Base-by-base conservation (phyloP, 2,113 vertebrate species). In the Elachura formosa region DNA sequence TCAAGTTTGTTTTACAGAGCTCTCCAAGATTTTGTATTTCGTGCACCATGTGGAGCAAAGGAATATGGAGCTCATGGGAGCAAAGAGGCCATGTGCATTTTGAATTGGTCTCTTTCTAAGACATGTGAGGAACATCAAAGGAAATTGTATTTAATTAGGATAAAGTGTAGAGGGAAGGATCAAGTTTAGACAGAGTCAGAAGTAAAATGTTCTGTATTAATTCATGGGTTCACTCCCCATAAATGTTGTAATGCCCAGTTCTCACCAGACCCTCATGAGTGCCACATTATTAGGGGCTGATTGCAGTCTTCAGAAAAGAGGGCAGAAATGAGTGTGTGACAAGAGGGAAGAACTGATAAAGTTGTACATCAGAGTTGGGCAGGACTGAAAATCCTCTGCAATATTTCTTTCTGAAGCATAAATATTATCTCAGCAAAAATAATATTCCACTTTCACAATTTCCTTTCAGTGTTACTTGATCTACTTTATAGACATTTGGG, bases 381-480 rank as follows among this genome's bases (percentile, higher is more conserved):
- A 73, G 71, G 33, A 41, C 83, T 84, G 61, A 77, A 96, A 93
- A 94, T 87, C 54, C 82, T 68, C 85, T 79, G 73, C 78, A 80
- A 25, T 84, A 92, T 94, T 97, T 98, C 95, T 97, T 97, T 97
- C 88, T 45, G 25, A 85, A 78, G 45, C 66, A 96, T 83, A 96
- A 96, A 96, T 77, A 88, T 92, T 95, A 94, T 95, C 96, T 96
- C 49, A 40, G 95, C 94, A 92, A 98, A 94, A 97, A 96, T 90
- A 7, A 93, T 97, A 97, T 97, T 97, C 95, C 74, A 95, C 94
- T 96, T 96, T 97, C 96, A 97, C 92, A 97, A 97, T 97, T 97
- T 98, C 95, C 94, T 97, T 97, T 97, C 89, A 92, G 90, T 87
- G 96, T 97, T 97, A 96, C 97, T 97, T 96, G 96, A 98, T 97